Evolutionary conservation across 2,113 vertebrate species (phyloP).

Genomic region (Hemibagrus wyckioides): DNA sequence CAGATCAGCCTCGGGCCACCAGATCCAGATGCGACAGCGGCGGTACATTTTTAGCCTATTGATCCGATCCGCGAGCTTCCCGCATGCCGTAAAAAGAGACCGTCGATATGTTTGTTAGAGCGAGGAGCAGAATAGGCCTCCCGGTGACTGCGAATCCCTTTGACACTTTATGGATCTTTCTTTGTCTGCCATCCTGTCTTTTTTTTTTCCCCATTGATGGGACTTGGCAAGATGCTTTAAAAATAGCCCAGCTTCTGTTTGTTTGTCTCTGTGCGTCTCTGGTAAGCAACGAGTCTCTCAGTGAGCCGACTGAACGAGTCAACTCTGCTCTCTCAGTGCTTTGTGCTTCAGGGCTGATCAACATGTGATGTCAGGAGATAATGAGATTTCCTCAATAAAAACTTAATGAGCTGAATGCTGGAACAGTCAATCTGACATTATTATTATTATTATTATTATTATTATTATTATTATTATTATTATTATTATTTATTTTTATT

Average conservation of each 20-base stretch:
- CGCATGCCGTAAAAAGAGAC: slow-evolving; percentile 23
- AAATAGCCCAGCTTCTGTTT: slow-evolving; percentile 46
- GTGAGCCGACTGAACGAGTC: neutral
- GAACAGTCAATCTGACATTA: neutral
- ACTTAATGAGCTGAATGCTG: neutral
- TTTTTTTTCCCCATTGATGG: slow-evolving; percentile 43
- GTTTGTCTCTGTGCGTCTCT: slow-evolving; percentile 21
- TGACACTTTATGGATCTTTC: slow-evolving; percentile 46
- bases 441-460: neutral
- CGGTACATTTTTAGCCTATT: slow-evolving; percentile 46
- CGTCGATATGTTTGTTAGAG: slow-evolving; percentile 47
- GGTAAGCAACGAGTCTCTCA: neutral
- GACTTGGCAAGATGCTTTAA: slow-evolving; percentile 40
- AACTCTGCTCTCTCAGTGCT: neutral
- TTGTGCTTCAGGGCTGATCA: slow-evolving; percentile 29
- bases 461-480: neutral
- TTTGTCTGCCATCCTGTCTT: slow-evolving; percentile 47
- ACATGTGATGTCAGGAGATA: neutral
- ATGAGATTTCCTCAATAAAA: neutral
- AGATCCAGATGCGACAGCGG: slow-evolving; percentile 12
- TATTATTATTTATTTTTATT: neutral
- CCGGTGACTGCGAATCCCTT: slow-evolving; percentile 31
- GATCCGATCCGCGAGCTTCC: slow-evolving; percentile 33
- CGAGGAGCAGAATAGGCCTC: slow-evolving; percentile 39
- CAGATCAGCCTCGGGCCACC: slow-evolving; percentile 21